Evolutionary conservation across 2,888 invertebrate species (phyloP).

Genomic region (Didymodactylos carnosus): DNA sequence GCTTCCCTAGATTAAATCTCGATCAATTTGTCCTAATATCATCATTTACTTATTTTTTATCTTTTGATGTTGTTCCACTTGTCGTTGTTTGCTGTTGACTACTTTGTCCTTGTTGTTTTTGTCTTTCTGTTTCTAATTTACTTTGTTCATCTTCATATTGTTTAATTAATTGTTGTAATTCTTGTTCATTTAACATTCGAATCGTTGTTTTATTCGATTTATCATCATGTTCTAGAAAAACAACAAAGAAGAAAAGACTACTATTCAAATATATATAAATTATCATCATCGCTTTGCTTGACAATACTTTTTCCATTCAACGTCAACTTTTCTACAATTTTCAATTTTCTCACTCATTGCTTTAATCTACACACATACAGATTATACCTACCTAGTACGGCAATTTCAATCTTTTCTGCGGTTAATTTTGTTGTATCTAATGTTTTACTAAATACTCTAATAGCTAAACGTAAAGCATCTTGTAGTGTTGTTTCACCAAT

Average conservation of each 20-base stretch:
- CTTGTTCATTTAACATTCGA: conserved; percentile 7
- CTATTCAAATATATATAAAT: no score
- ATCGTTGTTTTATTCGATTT: conserved; percentile 8
- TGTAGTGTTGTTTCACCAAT: conserved; percentile 68
- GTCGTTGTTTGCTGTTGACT: neutral
- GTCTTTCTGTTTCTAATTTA: conserved; percentile 14
- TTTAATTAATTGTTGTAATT: conserved; percentile 8
- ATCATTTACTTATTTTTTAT: neutral
- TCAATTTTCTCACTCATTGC: no score
- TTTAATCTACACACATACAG: no score
- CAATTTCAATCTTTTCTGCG: conserved; percentile 46
- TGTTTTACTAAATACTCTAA: conserved; percentile 92
- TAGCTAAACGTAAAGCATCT: conserved; percentile 67
- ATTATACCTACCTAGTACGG: no score
- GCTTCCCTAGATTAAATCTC: no score
- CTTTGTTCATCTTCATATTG: conserved; percentile 13
- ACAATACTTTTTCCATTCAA: no score
- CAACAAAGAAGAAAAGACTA: no score
- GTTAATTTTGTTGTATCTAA: conserved; percentile 91
- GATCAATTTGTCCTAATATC: no score
- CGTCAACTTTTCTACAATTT: no score
- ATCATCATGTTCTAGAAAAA: neutral
- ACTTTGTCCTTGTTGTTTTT: no score
- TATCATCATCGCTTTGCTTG: no score
- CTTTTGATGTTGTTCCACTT: neutral